Evolutionary conservation across 2,888 invertebrate genomes (phyloP).

Genomic region (Tinea pellionella): DNA sequence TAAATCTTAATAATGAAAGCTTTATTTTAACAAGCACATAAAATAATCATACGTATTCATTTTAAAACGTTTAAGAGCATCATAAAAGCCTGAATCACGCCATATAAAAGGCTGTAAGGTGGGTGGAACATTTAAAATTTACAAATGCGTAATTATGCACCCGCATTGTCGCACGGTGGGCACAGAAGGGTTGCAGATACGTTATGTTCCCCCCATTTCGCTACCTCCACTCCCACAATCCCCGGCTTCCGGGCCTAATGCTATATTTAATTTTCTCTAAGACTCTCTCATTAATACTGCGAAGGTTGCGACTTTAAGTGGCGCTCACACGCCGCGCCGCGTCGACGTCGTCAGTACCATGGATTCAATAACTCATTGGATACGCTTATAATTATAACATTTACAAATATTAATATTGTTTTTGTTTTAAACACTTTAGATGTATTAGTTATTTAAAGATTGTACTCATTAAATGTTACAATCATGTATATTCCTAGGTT

Average conservation of each 20-base stretch:
- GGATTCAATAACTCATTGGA: conserved; percentile 36
- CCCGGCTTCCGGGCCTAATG: conserved; percentile 67
- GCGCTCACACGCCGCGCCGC: conserved; percentile 65
- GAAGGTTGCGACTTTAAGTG: conserved; percentile 67
- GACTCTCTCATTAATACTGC: conserved; percentile 69
- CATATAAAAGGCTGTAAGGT: conserved; percentile 63
- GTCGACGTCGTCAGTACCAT: conserved; percentile 34
- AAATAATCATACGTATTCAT: conserved; percentile 31
- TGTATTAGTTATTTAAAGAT: too few relatives aligned
- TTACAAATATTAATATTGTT: too few relatives aligned
- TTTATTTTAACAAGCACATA: neutral
- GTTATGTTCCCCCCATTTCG: conserved; percentile 21
- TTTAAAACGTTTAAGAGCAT: conserved; percentile 47
- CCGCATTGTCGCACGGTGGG: conserved; percentile 61
- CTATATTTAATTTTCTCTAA: conserved; percentile 71
- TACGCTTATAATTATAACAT: neutral
- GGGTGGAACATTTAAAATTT: conserved; percentile 66
- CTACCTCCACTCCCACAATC: conserved; percentile 33
- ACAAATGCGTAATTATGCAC: conserved; percentile 71
- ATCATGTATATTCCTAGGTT: too few relatives aligned
- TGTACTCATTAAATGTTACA: too few relatives aligned
- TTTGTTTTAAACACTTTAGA: too few relatives aligned
- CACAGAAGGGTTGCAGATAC: conserved; percentile 45
- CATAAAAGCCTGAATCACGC: conserved; percentile 62
- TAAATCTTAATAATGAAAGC: neutral